These are phyloP conservation scores for Malurus splendens DNA, from an alignment of 2,797 vertebrate genomes.

Conservation along the genomic window DNA sequence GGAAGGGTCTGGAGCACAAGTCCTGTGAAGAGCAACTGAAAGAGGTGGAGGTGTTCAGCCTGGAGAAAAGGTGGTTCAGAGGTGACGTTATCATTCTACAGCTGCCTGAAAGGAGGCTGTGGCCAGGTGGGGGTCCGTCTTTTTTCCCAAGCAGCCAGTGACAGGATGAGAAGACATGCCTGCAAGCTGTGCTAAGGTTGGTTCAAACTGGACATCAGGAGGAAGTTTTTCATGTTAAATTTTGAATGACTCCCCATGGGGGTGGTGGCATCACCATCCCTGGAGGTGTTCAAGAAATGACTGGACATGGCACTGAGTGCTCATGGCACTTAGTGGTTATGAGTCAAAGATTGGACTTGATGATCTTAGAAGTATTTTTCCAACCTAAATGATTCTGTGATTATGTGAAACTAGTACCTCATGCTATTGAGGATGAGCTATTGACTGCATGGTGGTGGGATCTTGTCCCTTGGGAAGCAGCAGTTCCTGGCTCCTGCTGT, in stretches of 20 bases:
- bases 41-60: neutral
- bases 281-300: neutral
- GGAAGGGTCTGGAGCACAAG: neutral
- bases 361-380: neutral
- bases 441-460: neutral
- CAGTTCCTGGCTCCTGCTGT: constrained; percentile 28
- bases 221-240: neutral
- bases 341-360: fast-evolving
- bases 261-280: neutral
- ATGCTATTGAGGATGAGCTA: neutral
- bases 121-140: fast-evolving
- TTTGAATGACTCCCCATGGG: neutral
- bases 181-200: neutral
- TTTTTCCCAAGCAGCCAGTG: neutral
- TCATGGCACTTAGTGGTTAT: neutral
- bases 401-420: neutral
- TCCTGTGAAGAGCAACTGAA: neutral
- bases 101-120: fast-evolving
- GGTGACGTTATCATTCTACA: fast-evolving
- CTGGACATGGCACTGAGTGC: neutral
- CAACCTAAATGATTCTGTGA: neutral
- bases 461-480: neutral
- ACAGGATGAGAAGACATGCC: neutral
- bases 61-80: neutral
- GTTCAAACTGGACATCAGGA: neutral